Evolutionary conservation across 2,888 invertebrate species (phyloP).

Genomic region (Ceraclea dissimilis): DNA sequence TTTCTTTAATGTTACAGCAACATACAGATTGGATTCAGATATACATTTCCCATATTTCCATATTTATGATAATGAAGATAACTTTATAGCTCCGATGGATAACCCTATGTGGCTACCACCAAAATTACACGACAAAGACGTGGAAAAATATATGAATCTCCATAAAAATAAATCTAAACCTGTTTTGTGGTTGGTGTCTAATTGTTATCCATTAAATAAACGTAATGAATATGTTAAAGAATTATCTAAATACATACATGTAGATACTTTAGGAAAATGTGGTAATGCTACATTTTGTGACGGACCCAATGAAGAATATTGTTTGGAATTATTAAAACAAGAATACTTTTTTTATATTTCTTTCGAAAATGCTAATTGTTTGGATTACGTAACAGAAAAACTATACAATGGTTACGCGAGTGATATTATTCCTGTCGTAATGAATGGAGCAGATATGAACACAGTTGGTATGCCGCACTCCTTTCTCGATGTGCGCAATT

Average conservation of each 20-base stretch:
- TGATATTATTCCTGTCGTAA: conserved; percentile 48
- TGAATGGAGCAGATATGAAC: conserved; percentile 57
- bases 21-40: conserved; percentile 47
- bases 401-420: conserved; percentile 41
- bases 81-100: conserved; percentile 30
- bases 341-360: conserved; percentile 60
- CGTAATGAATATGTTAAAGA: conserved; percentile 40
- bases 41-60: conserved; percentile 38
- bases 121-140: background rate
- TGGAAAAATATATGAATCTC: conserved; percentile 1
- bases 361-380: conserved; percentile 62
- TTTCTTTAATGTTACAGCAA: conserved; percentile 52
- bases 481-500: conserved; percentile 58
- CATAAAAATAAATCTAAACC: conserved; percentile 37
- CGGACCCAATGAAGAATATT: conserved; percentile 27
- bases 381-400: conserved; percentile 64
- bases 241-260: conserved; percentile 47
- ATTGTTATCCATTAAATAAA: conserved; percentile 38
- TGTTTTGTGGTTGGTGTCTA: conserved; percentile 51
- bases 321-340: conserved; percentile 36
- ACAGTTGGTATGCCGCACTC: conserved; percentile 51
- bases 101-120: conserved; percentile 29
- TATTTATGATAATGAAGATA: conserved; percentile 31
- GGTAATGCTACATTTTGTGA: conserved; percentile 36
- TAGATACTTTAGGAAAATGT: conserved; percentile 58